Evolutionary conservation across 1,140 invertebrate genomes (phyloP).

Genomic region (Magallana ariakensis): DNA sequence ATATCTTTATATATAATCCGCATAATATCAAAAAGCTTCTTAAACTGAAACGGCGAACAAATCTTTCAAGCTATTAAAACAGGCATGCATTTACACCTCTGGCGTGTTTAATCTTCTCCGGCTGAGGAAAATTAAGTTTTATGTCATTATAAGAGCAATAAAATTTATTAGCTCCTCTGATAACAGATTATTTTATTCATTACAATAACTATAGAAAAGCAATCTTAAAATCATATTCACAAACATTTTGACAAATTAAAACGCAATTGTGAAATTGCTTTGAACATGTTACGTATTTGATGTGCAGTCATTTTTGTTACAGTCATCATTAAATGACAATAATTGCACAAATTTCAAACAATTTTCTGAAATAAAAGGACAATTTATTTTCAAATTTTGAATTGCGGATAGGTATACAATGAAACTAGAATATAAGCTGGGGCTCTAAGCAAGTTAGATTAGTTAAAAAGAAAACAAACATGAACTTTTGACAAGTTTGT

Average conservation of each 20-base stretch:
- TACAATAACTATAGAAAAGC: neutral
- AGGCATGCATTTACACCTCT: neutral
- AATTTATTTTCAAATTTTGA: too few species aligned
- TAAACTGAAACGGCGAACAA: neutral
- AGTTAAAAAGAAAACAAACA: neutral
- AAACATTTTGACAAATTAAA: too few species aligned
- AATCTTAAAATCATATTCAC: too few species aligned
- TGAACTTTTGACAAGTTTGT: slow-evolving; percentile 31
- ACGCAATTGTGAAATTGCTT: neutral
- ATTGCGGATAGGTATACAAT: too few species aligned
- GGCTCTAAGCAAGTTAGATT: neutral
- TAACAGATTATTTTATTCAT: neutral
- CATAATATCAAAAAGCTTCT: neutral
- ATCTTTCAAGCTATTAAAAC: neutral
- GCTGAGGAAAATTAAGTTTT: neutral
- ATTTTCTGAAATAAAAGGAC: too few species aligned
- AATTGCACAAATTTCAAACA: too few species aligned
- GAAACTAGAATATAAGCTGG: neutral
- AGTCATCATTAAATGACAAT: too few species aligned
- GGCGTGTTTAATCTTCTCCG: neutral
- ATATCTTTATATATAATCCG: neutral
- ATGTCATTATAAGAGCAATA: neutral
- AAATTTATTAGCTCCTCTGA: neutral
- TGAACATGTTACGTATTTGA: neutral
- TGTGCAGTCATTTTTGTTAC: neutral